Conservation (phyloP, 1,140 invertebrate genomes). For the Calosoma granatense region DNA sequence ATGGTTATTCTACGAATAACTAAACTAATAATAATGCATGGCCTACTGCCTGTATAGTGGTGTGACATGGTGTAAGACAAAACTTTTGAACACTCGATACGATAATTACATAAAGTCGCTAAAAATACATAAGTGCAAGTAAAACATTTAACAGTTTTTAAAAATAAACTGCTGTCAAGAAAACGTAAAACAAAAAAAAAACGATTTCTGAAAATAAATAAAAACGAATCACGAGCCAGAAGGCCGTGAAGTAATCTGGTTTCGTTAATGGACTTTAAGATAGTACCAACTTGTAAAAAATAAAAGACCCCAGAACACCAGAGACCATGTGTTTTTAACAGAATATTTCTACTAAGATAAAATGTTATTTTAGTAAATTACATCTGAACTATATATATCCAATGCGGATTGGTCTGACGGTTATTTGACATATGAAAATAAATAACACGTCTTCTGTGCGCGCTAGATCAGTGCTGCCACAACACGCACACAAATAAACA, state of each 20-base stretch:
- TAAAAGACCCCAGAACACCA: slow-evolving; percentile 1
- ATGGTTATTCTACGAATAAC: too few relatives aligned
- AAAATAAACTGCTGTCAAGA: too few relatives aligned
- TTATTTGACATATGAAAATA: slow-evolving; percentile 1
- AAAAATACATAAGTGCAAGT: too few relatives aligned
- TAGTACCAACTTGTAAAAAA: slow-evolving; percentile 7
- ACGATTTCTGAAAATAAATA: neutral
- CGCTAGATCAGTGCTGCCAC: neutral
- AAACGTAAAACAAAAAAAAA: too few relatives aligned
- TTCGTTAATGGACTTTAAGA: slow-evolving; percentile 9
- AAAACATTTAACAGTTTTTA: too few relatives aligned
- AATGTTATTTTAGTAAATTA: slow-evolving; percentile 9
- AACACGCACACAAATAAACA: slow-evolving; percentile 1
- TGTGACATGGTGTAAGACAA: too few relatives aligned
- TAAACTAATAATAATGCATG: too few relatives aligned
- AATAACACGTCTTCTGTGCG: neutral
- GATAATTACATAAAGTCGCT: too few relatives aligned
- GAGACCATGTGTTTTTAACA: neutral
- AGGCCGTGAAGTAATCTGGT: slow-evolving; percentile 1
- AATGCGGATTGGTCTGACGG: neutral
- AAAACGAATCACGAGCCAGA: neutral
- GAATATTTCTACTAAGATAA: slow-evolving; percentile 6
- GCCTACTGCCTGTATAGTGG: too few relatives aligned
- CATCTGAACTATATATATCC: neutral
- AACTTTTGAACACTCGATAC: too few relatives aligned